A percentile compares a stretch with the other conserved stretches of the same genome.
Conservation (phyloP, 1,140 invertebrate species). For the Drosophila jambulina region DNA sequence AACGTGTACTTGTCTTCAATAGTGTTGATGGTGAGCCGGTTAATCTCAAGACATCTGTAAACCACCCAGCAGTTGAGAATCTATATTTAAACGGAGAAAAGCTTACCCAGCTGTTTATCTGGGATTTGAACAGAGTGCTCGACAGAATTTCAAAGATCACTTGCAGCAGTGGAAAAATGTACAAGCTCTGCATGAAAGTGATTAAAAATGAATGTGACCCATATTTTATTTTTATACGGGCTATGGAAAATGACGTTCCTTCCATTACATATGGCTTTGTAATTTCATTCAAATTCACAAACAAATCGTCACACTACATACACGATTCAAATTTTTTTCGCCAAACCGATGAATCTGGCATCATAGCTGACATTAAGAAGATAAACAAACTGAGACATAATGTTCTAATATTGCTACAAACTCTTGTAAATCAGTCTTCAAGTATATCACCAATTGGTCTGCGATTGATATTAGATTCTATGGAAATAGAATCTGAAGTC, state of each 20-base stretch:
- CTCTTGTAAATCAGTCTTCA: background rate
- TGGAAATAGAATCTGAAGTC: fast-evolving
- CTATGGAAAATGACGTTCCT: background rate
- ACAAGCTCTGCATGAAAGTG: background rate
- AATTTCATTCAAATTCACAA: background rate
- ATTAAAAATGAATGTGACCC: no score
- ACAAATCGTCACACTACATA: background rate
- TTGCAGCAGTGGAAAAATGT: slow-evolving; percentile 3
- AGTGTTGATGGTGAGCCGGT: no score
- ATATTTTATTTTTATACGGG: no score
- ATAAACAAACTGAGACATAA: fast-evolving
- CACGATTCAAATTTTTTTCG: background rate
- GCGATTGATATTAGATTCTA: no score
- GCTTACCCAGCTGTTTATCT: background rate
- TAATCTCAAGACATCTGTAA: slow-evolving; percentile 8
- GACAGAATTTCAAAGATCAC: background rate
- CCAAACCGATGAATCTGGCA: background rate
- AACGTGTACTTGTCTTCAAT: background rate
- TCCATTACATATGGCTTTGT: background rate
- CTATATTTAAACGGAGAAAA: slow-evolving; percentile 1
- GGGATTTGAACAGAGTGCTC: slow-evolving; percentile 3
- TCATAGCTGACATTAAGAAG: background rate
- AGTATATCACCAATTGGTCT: background rate
- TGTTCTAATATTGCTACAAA: background rate
- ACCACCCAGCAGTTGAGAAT: slow-evolving; percentile 9